These are phyloP conservation scores for Archips xylosteana DNA, from an alignment of 2,888 invertebrate species.

Conservation along the genomic window DNA sequence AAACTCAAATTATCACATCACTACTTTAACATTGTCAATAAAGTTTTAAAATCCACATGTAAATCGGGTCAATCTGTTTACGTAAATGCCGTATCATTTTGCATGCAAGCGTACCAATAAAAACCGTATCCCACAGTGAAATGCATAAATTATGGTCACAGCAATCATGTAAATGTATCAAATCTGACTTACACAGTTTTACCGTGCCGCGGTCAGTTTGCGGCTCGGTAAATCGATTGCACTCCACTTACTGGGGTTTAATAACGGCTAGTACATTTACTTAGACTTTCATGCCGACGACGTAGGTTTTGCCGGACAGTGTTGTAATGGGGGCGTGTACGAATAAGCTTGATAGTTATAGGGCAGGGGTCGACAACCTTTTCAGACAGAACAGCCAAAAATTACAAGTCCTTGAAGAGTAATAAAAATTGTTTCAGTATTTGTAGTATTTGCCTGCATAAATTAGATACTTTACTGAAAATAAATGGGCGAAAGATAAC, in stretches of 20 bases:
- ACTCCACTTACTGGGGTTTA: constrained; percentile 39
- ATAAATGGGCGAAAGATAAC: too few relatives aligned
- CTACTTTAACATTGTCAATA: constrained; percentile 9
- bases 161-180: constrained; percentile 43
- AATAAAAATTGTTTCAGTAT: too few relatives aligned
- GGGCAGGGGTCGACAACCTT: too few relatives aligned
- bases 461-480: too few relatives aligned
- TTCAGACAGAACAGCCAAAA: too few relatives aligned
- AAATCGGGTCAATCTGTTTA: constrained; percentile 37
- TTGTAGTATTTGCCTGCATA: too few relatives aligned
- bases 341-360: constrained; percentile 13
- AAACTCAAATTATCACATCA: constrained; percentile 10
- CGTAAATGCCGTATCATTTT: constrained; percentile 21
- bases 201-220: constrained; percentile 43
- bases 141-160: constrained; percentile 41
- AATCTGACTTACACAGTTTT: constrained; percentile 45
- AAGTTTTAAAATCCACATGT: constrained; percentile 21
- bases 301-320: constrained; percentile 37
- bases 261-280: constrained; percentile 43
- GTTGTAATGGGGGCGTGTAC: constrained; percentile 32
- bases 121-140: constrained; percentile 42
- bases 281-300: constrained; percentile 33
- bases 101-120: constrained; percentile 28
- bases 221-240: constrained; percentile 45
- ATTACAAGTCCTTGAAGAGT: too few relatives aligned